These are phyloP conservation scores for Stenodema calcarata DNA, from an alignment of 2,888 invertebrate species.

Conservation along the genomic window DNA sequence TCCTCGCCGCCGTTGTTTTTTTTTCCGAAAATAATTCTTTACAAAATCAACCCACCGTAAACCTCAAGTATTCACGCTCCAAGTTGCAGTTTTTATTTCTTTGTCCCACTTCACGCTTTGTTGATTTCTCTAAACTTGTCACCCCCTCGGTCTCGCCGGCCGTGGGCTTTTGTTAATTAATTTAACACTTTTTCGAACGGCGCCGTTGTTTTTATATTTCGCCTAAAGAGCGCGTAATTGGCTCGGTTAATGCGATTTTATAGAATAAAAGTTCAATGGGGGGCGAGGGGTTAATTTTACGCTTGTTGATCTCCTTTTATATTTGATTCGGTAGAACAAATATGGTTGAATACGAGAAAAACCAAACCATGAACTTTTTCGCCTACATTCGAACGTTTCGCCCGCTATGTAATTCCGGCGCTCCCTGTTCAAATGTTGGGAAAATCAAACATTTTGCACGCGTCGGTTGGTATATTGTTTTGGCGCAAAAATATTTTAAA, in stretches of 20 bases:
- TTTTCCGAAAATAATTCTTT: neutral
- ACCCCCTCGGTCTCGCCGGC: neutral
- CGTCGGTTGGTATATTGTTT: no score
- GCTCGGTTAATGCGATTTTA: neutral
- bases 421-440: neutral
- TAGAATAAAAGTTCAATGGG: neutral
- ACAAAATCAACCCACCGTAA: neutral
- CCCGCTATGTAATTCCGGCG: no score
- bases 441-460: neutral
- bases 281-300: neutral
- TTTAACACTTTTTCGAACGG: neutral
- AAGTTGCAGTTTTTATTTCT: neutral
- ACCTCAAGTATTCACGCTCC: neutral
- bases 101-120: neutral
- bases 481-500: no score
- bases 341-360: neutral
- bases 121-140: neutral
- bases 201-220: neutral
- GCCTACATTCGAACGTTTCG: no score
- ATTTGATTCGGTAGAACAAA: neutral
- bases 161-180: neutral
- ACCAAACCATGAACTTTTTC: no score
- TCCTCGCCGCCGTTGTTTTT: neutral
- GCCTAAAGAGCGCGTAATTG: neutral
- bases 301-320: neutral